Base-by-base conservation (phyloP, 2,113 vertebrate genomes). In the Himantopus leucocephalus region DNA sequence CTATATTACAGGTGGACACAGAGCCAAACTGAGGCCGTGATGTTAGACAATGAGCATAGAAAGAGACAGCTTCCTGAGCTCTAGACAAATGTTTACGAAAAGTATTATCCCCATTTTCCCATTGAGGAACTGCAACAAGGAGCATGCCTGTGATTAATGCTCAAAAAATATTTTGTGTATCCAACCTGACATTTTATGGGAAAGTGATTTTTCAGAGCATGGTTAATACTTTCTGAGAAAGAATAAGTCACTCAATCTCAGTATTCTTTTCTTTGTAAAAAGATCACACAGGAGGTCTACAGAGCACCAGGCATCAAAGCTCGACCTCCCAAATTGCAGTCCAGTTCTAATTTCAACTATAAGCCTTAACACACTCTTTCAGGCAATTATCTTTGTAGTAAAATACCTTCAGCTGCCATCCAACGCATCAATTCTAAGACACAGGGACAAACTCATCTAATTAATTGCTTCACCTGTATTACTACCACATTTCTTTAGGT, bases 201-300 rank as follows among this genome's bases (percentile, higher is more conserved):
- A 78, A 39, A 1, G 20, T 12, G 35, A 55, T 75, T 79, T 79
- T 89, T 32, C 89, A 79, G 45, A 66, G 22, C 32, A 13, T 0
- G 8, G 70, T 63, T 78, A 71, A 88, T 39, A 52, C 32, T 87
- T 63, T 59, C 76, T 50, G 45, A 27, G 47, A 89, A 92, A 89
- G 68, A 53, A 0, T 19, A 73, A 90, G 35, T 58, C 58, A 5
- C 62, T 91, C 77, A 27, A 85, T 59, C 77, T 81, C 89, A 21
- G 60, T 34, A 35, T 72, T 64, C 62, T 8, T 84, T 70, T 58
- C 77, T 89, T 90, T 72, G 84, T 62, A 82, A 52, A 52, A 73
- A 50, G 89, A 96, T 95, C 92, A 94, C 94, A 72, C 60, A 55
- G 77, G 91, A 96, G 85, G 73, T 91, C 95, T 90, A 34, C 90